Evolutionary conservation across 1,140 invertebrate species (phyloP).

Genomic region (Bilobella aurantiaca): DNA sequence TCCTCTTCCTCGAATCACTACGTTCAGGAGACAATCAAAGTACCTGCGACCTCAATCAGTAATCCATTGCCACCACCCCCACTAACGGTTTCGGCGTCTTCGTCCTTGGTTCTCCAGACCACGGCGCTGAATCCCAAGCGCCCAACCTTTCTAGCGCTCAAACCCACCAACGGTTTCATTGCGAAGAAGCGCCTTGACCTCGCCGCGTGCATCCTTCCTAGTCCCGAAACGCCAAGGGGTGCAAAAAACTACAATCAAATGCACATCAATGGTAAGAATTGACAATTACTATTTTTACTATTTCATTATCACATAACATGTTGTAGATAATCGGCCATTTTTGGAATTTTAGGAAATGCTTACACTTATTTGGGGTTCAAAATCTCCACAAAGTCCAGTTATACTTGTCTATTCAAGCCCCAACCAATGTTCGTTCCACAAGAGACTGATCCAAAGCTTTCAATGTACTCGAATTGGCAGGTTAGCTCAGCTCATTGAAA

Average conservation of each 20-base stretch:
- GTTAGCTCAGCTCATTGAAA: slow-evolving; percentile 37
- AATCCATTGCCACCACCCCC: neutral
- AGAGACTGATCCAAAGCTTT: slow-evolving; percentile 67
- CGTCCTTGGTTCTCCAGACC: slow-evolving; percentile 12
- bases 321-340: slow-evolving; percentile 26
- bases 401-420: slow-evolving; percentile 81
- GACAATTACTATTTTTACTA: neutral
- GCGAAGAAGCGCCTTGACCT: slow-evolving; percentile 15
- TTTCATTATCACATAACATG: neutral
- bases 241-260: slow-evolving; percentile 77
- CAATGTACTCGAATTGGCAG: slow-evolving; percentile 98
- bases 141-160: slow-evolving; percentile 33
- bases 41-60: neutral
- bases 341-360: slow-evolving; percentile 73
- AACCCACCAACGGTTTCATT: slow-evolving; percentile 19
- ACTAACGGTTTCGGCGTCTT: neutral
- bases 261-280: slow-evolving; percentile 26
- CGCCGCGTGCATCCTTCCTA: slow-evolving; percentile 40
- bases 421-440: slow-evolving; percentile 85
- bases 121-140: slow-evolving; percentile 22
- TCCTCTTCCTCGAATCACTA: neutral
- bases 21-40: neutral
- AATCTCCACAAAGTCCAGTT: slow-evolving; percentile 78
- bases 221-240: slow-evolving; percentile 78
- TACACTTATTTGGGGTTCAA: slow-evolving; percentile 86